Evolutionary conservation across 2,888 invertebrate genomes (phyloP), one percentile per base, ranked within the genome.

Genomic region (Ormyrus nitidulus): DNA sequence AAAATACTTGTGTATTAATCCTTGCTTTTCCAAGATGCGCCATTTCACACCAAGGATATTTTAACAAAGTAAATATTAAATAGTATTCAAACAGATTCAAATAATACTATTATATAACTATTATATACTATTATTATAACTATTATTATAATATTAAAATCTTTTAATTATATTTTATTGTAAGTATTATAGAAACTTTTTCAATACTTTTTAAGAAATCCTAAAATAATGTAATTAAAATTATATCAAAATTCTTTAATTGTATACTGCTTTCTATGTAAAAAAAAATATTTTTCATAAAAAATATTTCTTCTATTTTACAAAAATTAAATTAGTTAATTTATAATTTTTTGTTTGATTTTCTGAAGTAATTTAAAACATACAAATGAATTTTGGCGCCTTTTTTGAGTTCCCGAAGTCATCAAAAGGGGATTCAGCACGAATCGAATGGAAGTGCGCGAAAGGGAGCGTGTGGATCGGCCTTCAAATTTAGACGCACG

Each of bases 401-500:
- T 49, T 58, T 9, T 49, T n/a, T 34, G n/a, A 6, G 59, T 44
- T 77, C 13, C 6, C 11, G 19, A 65, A 73, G 9, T 10, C 11
- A 56, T n/a, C 56, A 13, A 10, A 58, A n/a, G 11, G 19, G 19
- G 19, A 19, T 19, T 19, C 19, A 19, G 19, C 19, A 19, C 51
- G 7, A 11, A n/a, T 61, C 7, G 44, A 49, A 59, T 61, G 10
- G 61, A 59, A 71, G 51, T 13, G 46, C 7, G 19, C 6, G 2
- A 46, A 34, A 9, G 6, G 13, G 51, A 44, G 62, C 54, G 73
- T 84, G 83, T 85, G 82, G 84, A 86, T 79, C 62, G 81, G 82
- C 79, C 84, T 82, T 76, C 46, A 79, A 83, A 82, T 83, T 83
- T 83, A 71, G 65, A 73, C 75, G 54, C 59, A 74, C 77, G 79